Evolutionary conservation across 2,113 vertebrate species (phyloP).

Genomic region (Mirza zaza): DNA sequence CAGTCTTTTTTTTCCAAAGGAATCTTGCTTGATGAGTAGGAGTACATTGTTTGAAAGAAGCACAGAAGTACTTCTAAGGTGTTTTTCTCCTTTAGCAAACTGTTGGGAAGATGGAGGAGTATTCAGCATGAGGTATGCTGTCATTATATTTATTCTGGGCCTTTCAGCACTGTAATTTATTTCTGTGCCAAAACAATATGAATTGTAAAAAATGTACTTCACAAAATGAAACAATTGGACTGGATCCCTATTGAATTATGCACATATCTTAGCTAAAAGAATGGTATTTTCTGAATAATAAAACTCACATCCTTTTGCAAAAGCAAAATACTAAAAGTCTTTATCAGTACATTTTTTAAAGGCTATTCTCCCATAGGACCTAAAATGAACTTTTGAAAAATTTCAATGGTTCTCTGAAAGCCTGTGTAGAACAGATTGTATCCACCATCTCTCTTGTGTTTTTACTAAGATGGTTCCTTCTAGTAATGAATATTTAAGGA

Average conservation of each 20-base stretch:
- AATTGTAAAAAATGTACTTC: constrained; percentile 78
- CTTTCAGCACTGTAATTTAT: constrained; percentile 74
- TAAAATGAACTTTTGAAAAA: constrained; percentile 48
- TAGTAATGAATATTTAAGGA: not conserved
- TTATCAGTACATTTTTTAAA: constrained; percentile 44
- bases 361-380: not conserved
- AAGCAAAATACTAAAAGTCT: constrained; percentile 48
- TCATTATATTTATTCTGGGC: constrained; percentile 75
- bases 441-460: not conserved
- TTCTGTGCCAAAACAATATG: constrained; percentile 77
- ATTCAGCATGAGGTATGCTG: constrained; percentile 65
- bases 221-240: constrained; percentile 71
- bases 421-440: not conserved
- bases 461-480: not conserved
- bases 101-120: constrained; percentile 66
- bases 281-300: constrained; percentile 66
- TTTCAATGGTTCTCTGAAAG: not conserved
- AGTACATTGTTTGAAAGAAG: constrained; percentile 61
- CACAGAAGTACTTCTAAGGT: constrained; percentile 55
- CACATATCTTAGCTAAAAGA: constrained; percentile 64
- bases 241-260: constrained; percentile 70
- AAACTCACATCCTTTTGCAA: constrained; percentile 38
- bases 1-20: constrained; percentile 32
- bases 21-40: constrained; percentile 55
- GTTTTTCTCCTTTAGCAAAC: constrained; percentile 66